Evolutionary conservation across 1,140 invertebrate species (phyloP).

Genomic region (Conopomorpha cramerella): DNA sequence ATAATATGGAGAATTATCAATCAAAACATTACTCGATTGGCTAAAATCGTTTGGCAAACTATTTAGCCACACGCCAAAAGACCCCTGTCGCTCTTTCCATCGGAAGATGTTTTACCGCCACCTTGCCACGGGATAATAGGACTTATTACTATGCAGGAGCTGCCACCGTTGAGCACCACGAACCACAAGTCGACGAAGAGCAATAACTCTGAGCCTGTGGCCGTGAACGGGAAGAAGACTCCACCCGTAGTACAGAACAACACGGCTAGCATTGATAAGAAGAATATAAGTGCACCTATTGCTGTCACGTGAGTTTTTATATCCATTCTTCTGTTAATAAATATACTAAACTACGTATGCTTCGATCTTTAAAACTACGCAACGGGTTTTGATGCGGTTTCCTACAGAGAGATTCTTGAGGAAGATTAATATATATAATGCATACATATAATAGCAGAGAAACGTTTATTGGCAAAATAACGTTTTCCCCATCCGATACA

Average conservation of each 20-base stretch:
- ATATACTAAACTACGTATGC: too few species aligned
- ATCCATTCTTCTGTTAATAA: not conserved
- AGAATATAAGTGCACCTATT: conserved; percentile 44
- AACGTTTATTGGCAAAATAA: too few species aligned
- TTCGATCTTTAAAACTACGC: too few species aligned
- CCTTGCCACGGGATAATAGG: conserved; percentile 4
- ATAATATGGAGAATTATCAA: too few species aligned
- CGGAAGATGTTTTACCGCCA: conserved; percentile 1
- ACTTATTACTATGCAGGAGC: conserved; percentile 50
- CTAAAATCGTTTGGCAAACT: too few species aligned
- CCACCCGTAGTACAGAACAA: conserved; percentile 26
- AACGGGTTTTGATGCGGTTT: too few species aligned
- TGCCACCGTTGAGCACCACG: conserved; percentile 60
- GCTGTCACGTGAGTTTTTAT: conserved; percentile 41
- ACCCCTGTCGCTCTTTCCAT: not conserved
- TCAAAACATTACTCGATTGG: too few species aligned
- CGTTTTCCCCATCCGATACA: too few species aligned
- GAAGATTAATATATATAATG: too few species aligned
- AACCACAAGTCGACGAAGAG: conserved; percentile 47
- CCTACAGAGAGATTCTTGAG: too few species aligned
- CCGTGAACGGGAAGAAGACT: conserved; percentile 1
- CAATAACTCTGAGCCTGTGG: conserved; percentile 21
- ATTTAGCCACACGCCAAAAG: not conserved
- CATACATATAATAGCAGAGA: too few species aligned
- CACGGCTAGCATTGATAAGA: conserved; percentile 50